Evolutionary conservation across 37 sponge, comb jelly and placozoan genomes (phyloP), one percentile per base, ranked within the genome.

Genomic region (Agelas oroides): DNA sequence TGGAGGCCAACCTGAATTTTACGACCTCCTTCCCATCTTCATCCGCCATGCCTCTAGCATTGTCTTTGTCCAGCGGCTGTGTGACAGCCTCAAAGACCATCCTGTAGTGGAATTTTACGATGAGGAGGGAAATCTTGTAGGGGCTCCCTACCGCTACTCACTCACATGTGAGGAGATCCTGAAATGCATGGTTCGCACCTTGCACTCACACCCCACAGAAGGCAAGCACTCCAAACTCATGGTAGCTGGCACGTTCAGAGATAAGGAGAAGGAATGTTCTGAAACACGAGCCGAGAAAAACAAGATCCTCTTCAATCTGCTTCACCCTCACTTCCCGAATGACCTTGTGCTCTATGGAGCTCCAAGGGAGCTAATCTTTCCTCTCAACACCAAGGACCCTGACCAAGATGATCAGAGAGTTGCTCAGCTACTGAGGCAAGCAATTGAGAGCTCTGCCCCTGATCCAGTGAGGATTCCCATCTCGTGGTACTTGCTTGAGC

Each of bases 21-120:
- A 40, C 16, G 73, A 73, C 53, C 41, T 73, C 73, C n/a, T 23
- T 35, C 73, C 73, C 24, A 21, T 73, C 53, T 73, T 73, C 53
- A 40, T 41, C 21, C n/a, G 23, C 2, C 25, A 12, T 12, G n/a
- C 23, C 53, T 25, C 53, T 35, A 53, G 19, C 1, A 12, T 16
- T 73, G 16, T 73, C 19, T 73, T 73, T 73, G 73, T 73, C 20
- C 28, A 41, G 15, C 41, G 53, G 3, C 53, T 73, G 73, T 40
- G 20, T 5, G 73, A 73, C 14, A 23, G 25, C 20, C 53, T 73
- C 6, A 24, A 37, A 1, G 53, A 73, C 15, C 41, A 73, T 3
- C 73, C 73, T 41, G n/a, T 3, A 19, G 23, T 23, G 14, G 73
- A 73, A 11, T 40, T n/a, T n/a, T n/a, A n/a, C n/a, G n/a, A n/a